Evolutionary conservation across 64 coral and sea anemone genomes (phyloP), one percentile per base, ranked within the genome.

Genomic region (Pocillopora damicornis): DNA sequence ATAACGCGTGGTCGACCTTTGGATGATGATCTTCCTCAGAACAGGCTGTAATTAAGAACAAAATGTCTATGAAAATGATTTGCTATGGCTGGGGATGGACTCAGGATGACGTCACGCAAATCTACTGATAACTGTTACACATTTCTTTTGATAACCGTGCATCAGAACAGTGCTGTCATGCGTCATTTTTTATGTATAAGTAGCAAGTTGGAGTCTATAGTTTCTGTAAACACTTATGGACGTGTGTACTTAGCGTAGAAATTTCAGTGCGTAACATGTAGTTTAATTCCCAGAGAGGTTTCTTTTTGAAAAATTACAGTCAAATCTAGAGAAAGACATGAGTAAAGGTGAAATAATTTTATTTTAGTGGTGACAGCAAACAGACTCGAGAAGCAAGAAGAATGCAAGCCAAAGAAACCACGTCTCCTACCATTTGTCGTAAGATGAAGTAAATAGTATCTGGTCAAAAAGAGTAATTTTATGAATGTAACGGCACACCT

Each of bases 381-480:
- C 10, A 10, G 11, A n/a, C 9, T 1, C 20, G 22, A 71, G 25
- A 11, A 30, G 25, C 2, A 23, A 71, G 20, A 71, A 20, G 25
- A 22, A 71, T 71, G 20, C 7, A 26, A 20, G 22, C 5, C 20
- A n/a, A 23, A 25, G 1, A n/a, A 23, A 25, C 7, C 67, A 7
- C 67, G 20, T 30, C 4, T 3, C 20, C 22, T 23, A 6, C 9
- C 67, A 71, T 25, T 16, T n/a, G 25, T 23, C 25, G 67, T 71
- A 71, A 20, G 25, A n/a, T 25, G 67, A 71, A 71, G 67, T 71
- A 71, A 71, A 71, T 71, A 71, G n/a, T 71, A 71, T n/a, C 67
- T 30, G 67, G 4, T 71, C 22, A 6, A 5, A 6, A 5, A 23
- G 9, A 71, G 22, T 71, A 26, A 11, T 71, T 71, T 23, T 71